Conservation (phyloP, 1,140 invertebrate genomes). For the Fopius arisanus region DNA sequence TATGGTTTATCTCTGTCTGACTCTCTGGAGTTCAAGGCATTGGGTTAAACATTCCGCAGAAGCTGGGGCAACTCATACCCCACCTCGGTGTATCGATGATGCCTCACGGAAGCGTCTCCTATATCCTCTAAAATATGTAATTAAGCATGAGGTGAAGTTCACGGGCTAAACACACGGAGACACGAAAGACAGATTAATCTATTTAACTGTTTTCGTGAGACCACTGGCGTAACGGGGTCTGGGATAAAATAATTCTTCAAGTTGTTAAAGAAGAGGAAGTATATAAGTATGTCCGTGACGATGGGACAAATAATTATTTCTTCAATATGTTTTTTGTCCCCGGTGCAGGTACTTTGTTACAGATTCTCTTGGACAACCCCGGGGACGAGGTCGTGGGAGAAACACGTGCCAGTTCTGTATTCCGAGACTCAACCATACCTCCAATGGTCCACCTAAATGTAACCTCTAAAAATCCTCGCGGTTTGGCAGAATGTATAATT, state of each 20-base stretch:
- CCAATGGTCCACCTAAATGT: slow-evolving; percentile 43
- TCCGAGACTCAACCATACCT: slow-evolving; percentile 15
- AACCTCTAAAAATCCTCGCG: slow-evolving; percentile 50
- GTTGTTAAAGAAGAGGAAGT: not conserved
- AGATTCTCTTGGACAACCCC: slow-evolving; percentile 7
- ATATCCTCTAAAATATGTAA: slow-evolving; percentile 1
- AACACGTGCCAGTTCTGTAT: slow-evolving; percentile 24
- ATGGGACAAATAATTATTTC: not conserved
- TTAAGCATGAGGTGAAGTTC: not conserved
- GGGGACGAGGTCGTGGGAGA: slow-evolving; percentile 44
- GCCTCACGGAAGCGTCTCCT: slow-evolving; percentile 7
- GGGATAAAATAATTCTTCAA: not conserved
- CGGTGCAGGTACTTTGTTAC: slow-evolving; percentile 8
- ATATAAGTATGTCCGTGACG: slow-evolving; percentile 18
- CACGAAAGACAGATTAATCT: not conserved
- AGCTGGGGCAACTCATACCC: not conserved
- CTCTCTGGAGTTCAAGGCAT: not conserved
- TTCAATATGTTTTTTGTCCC: slow-evolving; percentile 14
- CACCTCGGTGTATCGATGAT: not conserved
- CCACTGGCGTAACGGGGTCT: slow-evolving; percentile 10
- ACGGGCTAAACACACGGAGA: not conserved
- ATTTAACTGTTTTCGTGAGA: not conserved
- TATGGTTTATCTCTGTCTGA: slow-evolving; percentile 31
- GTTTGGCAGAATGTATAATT: slow-evolving; percentile 58
- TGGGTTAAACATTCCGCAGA: not conserved